phyloP scores from a whole-genome alignment of 2,888 invertebrate genomes.

The Conus canariensis region DNA sequence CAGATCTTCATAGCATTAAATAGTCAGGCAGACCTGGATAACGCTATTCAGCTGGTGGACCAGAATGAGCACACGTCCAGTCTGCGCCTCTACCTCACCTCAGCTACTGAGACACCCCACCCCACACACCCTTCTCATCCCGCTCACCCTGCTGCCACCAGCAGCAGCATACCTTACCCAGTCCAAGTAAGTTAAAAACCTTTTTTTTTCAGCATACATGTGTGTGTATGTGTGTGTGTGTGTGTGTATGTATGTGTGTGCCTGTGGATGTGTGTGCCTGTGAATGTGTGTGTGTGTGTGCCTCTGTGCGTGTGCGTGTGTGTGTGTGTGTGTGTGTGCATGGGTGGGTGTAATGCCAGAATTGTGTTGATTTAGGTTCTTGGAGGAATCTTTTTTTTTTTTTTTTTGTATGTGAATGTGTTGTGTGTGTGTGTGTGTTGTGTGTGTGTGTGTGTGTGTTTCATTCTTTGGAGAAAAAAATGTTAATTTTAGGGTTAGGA shows the following conservation, averaged over 20 bases:
- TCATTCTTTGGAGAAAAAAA: no score
- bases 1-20: slow-evolving; percentile 75
- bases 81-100: slow-evolving; percentile 70
- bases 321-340: no score
- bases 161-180: neutral
- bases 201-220: neutral
- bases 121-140: slow-evolving; percentile 41
- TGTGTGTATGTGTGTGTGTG: neutral
- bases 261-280: neutral
- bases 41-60: slow-evolving; percentile 76
- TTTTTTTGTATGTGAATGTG: no score
- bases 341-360: neutral
- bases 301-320: no score
- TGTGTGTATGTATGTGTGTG: neutral
- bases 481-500: no score
- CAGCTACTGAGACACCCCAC: slow-evolving; percentile 41
- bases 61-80: slow-evolving; percentile 71
- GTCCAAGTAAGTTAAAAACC: neutral
- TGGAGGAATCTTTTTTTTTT: no score
- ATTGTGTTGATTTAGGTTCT: neutral
- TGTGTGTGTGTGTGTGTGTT: no score
- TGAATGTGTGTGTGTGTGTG: no score
- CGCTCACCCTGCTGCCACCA: slow-evolving; percentile 36
- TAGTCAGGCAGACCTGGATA: slow-evolving; percentile 74
- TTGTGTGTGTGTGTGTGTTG: no score